Percentiles rank a stretch among this genome's conserved stretches.
These are phyloP conservation scores for Cerastis rubricosa DNA, from an alignment of 2,888 invertebrate genomes.

Conservation along the genomic window DNA sequence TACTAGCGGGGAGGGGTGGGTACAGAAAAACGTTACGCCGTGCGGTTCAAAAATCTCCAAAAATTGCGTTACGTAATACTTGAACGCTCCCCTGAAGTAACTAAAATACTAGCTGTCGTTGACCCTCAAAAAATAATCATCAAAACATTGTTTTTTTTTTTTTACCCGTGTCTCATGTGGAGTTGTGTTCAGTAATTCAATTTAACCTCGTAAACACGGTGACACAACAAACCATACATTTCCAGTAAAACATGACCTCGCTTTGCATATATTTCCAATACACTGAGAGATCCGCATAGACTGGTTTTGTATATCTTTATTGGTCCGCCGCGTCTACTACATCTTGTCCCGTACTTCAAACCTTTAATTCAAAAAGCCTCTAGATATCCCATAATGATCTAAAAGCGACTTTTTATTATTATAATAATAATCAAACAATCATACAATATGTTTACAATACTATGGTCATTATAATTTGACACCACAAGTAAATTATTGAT, in stretches of 20 bases:
- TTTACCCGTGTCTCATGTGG: background rate
- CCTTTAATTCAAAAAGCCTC: slow-evolving; percentile 27
- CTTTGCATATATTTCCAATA: too few species aligned
- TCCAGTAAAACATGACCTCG: too few species aligned
- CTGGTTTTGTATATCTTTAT: too few species aligned
- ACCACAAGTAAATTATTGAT: slow-evolving; percentile 40
- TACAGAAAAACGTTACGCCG: too few species aligned
- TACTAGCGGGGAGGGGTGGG: too few species aligned
- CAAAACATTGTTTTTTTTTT: background rate
- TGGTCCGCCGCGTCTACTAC: background rate
- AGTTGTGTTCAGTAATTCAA: background rate
- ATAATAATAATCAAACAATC: slow-evolving; percentile 3
- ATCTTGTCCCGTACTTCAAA: background rate
- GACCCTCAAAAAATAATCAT: background rate
- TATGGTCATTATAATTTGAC: slow-evolving; percentile 25
- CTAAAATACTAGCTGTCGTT: background rate
- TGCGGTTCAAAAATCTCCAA: too few species aligned
- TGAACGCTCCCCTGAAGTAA: too few species aligned
- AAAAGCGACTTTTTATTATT: slow-evolving; percentile 35
- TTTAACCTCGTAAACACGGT: background rate
- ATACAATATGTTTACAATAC: slow-evolving; percentile 33
- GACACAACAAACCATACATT: too few species aligned
- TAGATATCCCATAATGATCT: slow-evolving; percentile 24
- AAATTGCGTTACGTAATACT: too few species aligned
- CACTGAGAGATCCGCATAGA: too few species aligned